These are phyloP conservation scores for Lepidonotus clava DNA, from an alignment of 2,888 invertebrate species.

Conservation along the genomic window DNA sequence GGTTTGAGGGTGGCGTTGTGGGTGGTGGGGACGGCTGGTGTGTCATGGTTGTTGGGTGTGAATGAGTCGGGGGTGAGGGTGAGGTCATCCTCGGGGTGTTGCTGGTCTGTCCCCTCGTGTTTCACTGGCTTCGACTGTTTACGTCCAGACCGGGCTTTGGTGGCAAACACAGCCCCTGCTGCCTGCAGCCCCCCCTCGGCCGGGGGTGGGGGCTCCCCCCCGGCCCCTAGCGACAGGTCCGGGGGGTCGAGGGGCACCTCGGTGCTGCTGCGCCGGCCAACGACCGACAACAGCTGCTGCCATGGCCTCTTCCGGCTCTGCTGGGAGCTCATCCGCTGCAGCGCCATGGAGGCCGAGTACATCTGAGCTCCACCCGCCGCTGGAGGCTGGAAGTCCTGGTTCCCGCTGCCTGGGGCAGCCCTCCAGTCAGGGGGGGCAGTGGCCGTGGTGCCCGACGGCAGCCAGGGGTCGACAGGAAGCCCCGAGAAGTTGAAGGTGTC, in stretches of 20 bases:
- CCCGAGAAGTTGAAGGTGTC: slow-evolving; percentile 49
- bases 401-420: not conserved
- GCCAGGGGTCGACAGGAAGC: slow-evolving; percentile 27
- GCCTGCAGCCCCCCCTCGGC: not conserved
- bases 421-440: slow-evolving; percentile 30
- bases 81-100: not conserved
- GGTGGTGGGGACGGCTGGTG: not conserved
- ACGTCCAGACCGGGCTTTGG: slow-evolving; percentile 28
- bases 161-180: slow-evolving; percentile 14
- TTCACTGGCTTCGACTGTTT: slow-evolving; percentile 42
- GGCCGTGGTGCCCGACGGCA: slow-evolving; percentile 38
- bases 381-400: slow-evolving; percentile 35
- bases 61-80: slow-evolving; percentile 15
- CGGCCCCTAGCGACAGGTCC: not conserved
- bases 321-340: slow-evolving; percentile 47
- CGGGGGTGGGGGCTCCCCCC: not conserved
- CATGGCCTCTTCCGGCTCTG: slow-evolving; percentile 47
- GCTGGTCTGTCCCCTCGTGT: slow-evolving; percentile 20
- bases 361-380: slow-evolving; percentile 22
- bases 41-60: slow-evolving; percentile 24
- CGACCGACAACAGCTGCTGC: slow-evolving; percentile 42
- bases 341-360: slow-evolving; percentile 38
- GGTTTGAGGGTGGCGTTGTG: not conserved
- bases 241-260: not conserved
- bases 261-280: slow-evolving; percentile 9